Conservation (phyloP, 2,113 vertebrate genomes). For the Manacus vitellinus region DNA sequence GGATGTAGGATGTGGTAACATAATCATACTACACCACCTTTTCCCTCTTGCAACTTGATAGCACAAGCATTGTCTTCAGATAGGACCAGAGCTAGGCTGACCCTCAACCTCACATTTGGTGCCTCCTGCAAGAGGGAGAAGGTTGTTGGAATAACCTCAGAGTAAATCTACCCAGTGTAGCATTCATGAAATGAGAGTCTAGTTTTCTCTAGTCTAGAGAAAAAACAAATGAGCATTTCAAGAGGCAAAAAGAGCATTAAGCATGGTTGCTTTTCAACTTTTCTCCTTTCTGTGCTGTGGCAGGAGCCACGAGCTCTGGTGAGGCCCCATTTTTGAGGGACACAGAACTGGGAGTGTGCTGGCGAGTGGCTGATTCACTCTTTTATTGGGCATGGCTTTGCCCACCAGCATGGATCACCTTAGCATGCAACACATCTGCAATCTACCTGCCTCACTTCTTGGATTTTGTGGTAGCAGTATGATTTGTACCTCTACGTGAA, state of each 20-base stretch:
- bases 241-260: background rate
- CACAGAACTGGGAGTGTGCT: background rate
- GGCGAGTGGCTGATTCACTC: background rate
- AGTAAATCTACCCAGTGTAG: background rate
- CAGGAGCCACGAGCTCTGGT: background rate
- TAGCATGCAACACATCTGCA: background rate
- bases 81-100: background rate
- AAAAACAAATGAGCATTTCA: background rate
- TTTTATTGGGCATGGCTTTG: background rate
- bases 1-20: background rate
- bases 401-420: background rate
- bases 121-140: background rate
- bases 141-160: background rate
- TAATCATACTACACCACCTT: background rate
- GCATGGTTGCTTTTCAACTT: background rate
- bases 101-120: background rate
- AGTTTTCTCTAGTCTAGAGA: background rate
- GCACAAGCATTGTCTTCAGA: background rate
- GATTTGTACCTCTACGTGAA: background rate
- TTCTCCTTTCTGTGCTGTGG: background rate
- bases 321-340: background rate
- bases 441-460: background rate
- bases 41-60: background rate
- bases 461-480: background rate
- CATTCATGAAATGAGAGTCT: background rate